Percentiles rank a stretch among this genome's conserved stretches.
Conservation (phyloP, 2,888 invertebrate genomes). For the Chouioia cunea region DNA sequence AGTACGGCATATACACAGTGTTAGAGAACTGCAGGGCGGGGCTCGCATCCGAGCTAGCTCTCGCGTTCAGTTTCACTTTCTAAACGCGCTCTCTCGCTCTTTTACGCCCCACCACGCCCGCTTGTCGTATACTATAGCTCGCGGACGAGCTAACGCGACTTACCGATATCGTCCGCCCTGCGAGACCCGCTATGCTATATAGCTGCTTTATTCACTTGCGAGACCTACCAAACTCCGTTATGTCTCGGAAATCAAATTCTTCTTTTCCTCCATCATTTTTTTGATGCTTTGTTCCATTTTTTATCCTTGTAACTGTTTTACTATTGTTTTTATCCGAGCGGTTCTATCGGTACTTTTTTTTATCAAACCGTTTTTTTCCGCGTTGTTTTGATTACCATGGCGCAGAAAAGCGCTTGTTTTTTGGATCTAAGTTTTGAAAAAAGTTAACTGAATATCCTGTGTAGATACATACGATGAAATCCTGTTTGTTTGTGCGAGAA, state of each 20-base stretch:
- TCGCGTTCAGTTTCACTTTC: slow-evolving; percentile 68
- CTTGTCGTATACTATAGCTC: slow-evolving; percentile 8
- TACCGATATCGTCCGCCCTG: slow-evolving; percentile 31
- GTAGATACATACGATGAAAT: no score
- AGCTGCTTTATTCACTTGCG: slow-evolving; percentile 32
- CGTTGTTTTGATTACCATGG: no score
- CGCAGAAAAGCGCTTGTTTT: no score
- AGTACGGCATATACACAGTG: slow-evolving; percentile 57
- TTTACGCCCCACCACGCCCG: slow-evolving; percentile 9
- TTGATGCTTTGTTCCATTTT: no score
- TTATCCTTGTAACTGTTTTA: no score
- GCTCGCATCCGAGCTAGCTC: slow-evolving; percentile 62
- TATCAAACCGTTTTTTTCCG: no score
- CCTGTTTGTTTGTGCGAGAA: no score
- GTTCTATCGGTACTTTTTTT: no score
- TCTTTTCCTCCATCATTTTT: background rate
- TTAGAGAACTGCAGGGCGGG: slow-evolving; percentile 44
- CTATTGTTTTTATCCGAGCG: no score
- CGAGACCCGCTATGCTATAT: slow-evolving; percentile 33
- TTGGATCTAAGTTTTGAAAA: no score
- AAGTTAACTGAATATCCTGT: no score
- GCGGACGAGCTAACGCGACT: slow-evolving; percentile 17
- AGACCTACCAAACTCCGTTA: slow-evolving; percentile 28
- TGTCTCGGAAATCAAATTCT: slow-evolving; percentile 6
- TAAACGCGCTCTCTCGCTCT: slow-evolving; percentile 58